Percentiles rank a stretch among this genome's conserved stretches.
phyloP scores from a whole-genome alignment of 2,888 invertebrate species.

The Megastigmus dorsalis region DNA sequence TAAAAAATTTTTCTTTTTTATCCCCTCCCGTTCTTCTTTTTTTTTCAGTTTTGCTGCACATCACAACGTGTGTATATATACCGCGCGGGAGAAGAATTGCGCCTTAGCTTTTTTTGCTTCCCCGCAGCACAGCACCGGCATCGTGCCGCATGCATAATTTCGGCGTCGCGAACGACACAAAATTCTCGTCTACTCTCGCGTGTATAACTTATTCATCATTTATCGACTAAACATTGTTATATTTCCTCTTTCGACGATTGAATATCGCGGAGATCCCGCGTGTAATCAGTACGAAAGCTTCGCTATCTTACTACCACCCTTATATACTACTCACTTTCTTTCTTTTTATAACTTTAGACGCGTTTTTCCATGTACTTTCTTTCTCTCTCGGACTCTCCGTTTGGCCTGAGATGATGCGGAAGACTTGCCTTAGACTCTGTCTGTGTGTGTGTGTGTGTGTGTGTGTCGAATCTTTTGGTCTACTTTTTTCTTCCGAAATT shows the following conservation, averaged over 20 bases:
- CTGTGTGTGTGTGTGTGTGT: not conserved
- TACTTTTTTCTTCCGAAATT: constrained; percentile 27
- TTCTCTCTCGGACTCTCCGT: not conserved
- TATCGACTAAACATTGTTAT: constrained; percentile 28
- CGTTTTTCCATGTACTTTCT: too few relatives aligned
- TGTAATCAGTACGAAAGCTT: constrained; percentile 44
- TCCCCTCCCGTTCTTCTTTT: not conserved
- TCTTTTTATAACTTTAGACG: not conserved
- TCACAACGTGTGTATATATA: too few relatives aligned
- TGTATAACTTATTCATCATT: not conserved
- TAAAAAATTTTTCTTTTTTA: constrained; percentile 28
- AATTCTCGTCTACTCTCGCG: not conserved
- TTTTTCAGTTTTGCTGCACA: not conserved
- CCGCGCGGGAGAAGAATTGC: too few relatives aligned
- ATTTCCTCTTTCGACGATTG: too few relatives aligned
- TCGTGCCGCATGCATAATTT: constrained; percentile 12
- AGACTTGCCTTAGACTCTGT: constrained; percentile 1
- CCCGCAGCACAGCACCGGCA: not conserved
- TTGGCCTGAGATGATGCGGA: constrained; percentile 27
- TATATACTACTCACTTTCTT: too few relatives aligned
- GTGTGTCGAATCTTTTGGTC: not conserved
- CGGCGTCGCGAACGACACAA: too few relatives aligned
- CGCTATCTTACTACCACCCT: not conserved
- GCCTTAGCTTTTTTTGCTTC: not conserved
- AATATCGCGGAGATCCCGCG: constrained; percentile 15